Base-by-base conservation (phyloP, 2,113 vertebrate genomes). In the Xiphorhynchus elegans region DNA sequence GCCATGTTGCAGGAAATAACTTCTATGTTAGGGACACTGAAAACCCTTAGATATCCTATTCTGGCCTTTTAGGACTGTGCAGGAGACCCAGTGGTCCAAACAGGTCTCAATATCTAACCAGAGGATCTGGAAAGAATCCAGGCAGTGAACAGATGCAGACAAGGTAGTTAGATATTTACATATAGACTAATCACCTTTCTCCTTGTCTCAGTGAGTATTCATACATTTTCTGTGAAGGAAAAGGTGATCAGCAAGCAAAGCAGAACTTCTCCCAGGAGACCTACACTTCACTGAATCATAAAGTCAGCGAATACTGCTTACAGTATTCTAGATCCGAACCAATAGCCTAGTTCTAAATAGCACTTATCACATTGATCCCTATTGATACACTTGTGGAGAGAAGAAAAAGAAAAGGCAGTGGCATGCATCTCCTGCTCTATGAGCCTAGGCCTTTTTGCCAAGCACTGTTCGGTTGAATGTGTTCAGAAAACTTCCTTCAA, bases 101-200 rank as follows among this genome's bases (percentile, higher is more conserved):
- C 5, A 77, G 7, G 18, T 81, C 11, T 3, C 13, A 56, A 40
- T 1, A 76, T 15, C 18, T 73, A 69, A 83, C 12, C 0, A 0
- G 28, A 58, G 46, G 14, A 62, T 11, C 31, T 88, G 75, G 26
- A 75, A 82, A 19, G 18, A 83, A 69, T 47, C 75, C 55, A 78
- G 56, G 15, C 23, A 60, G 53, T n/a, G 26, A 85, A 49, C 11
- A 83, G 58, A 73, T 40, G 8, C 23, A 80, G 37, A 39, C 31
- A 25, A 77, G 11, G 17, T 37, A 69, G 46, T 62, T 46, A 50
- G 18, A 50, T 59, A 44, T 37, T 63, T 53, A 44, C 15, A 13
- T 10, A 64, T 35, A 64, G 60, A 42, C 8, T 26, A 75, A 68
- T 46, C 18, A 81, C 7, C 8, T 7, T 64, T 84, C 7, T 73